Evolutionary conservation across 2,113 vertebrate genomes (phyloP), one percentile per base, ranked within the genome.

Genomic region (Paratilapia polleni): DNA sequence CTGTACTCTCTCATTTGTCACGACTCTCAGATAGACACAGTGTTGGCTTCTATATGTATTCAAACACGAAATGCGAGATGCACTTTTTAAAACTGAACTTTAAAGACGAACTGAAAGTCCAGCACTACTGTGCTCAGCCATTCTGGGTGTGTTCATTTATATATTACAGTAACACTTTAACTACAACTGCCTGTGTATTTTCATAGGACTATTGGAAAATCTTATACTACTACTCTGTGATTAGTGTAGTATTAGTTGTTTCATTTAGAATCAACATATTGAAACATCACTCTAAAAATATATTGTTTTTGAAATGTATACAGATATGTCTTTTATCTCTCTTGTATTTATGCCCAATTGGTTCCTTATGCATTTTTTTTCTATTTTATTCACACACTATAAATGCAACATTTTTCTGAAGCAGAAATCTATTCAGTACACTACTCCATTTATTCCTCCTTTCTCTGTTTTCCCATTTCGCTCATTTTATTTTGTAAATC

Each of bases 1-100:
- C 54, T 49, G 4, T 31, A 38, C 78, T 76, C 83, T 87, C 60
- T 89, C 86, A 87, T 90, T 89, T 20, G 57, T 81, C 57, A 24
- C 0, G 59, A 75, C 54, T 84, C 41, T 15, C 63, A 80, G 63
- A 61, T 59, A 43, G 74, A 81, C 14, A 22, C 1, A 31, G 36
- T 0, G 59, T n/a, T 43, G 43, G 19, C 11, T 58, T 24, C 43
- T 28, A 26, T 11, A 6, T 63, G 5, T 20, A 62, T 86, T n/a
- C 57, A 41, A 3, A 38, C 11, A 61, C 20, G 6, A 52, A 76
- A 28, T 84, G 41, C 57, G 26, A n/a, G 11, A 17, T 24, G 24
- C 20, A 38, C 12, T 41, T 75, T 43, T 56, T 41, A 31, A 59
- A 52, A 14, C 36, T 66, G 36, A 43, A 43, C 36, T 43, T 66